Base-by-base conservation (phyloP, 1,140 invertebrate species). In the Drosophila bipectinata region DNA sequence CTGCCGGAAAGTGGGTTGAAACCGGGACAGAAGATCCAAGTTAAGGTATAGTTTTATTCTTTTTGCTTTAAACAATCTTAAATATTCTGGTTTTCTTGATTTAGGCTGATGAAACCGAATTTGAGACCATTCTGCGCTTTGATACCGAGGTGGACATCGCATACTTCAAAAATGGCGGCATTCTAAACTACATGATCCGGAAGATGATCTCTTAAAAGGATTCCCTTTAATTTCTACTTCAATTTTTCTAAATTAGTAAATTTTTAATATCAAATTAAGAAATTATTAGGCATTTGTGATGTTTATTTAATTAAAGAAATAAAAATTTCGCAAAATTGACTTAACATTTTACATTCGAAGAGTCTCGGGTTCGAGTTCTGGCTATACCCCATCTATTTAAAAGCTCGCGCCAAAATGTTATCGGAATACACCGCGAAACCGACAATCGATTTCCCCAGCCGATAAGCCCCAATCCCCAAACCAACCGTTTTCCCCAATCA, bases 91-190 rank as follows among this genome's bases (percentile, higher is more conserved):
- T 28, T 28, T 32, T 32, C 7, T 4, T n/a, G 15, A 44, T 77
- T 53, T 21, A 92, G 47, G 93, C 94, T 58, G 92, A 93, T 80
- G 93, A 93, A 3, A 93, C 91, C 53, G 79, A 89, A 0, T 92
- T 92, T 49, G 90, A 91, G 18, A 76, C 90, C 9, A 73, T 67
- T 30, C 39, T 91, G 53, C 94, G 98, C 18, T 99, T 99, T 90
- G 99, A 99, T 89, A 99, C 99, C 0, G 98, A 99, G 92, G 98
- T 99, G 0, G 99, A 99, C 91, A 92, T 99, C n/a, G 95, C 96
- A 0, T 99, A 99, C 92, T 99, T 95, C 93, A 94, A 93, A 76
- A 94, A 99, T 79, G 98, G 98, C 37, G 99, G 99, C 9, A 99
- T 99, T 80, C 94, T 99, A 5, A 98, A 99, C 92, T 99, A 99